A percentile compares a stretch with the other conserved stretches of the same genome.
These are phyloP conservation scores for Toxonevra muliebris DNA, from an alignment of 2,888 invertebrate species.

Conservation along the genomic window DNA sequence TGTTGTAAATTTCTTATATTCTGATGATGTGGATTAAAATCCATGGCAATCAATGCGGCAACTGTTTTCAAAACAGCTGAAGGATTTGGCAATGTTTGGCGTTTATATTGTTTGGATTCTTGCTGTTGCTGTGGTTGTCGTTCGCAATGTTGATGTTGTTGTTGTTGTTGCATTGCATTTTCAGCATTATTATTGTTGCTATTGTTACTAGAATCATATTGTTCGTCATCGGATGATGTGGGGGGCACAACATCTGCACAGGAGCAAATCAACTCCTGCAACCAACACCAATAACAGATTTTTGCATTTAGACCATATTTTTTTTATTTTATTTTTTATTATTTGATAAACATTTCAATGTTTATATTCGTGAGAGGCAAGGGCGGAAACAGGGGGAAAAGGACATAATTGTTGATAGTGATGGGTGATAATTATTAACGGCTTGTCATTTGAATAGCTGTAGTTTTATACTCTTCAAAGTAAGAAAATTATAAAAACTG, in stretches of 20 bases:
- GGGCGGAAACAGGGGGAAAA: constrained; percentile 20
- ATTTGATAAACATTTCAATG: constrained; percentile 35
- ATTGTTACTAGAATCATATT: constrained; percentile 47
- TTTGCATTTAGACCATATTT: constrained; percentile 55
- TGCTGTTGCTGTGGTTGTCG: constrained; percentile 9
- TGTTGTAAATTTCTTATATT: constrained; percentile 61
- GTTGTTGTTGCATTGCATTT: constrained; percentile 34
- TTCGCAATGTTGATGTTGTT: constrained; percentile 26
- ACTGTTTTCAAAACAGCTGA: constrained; percentile 61
- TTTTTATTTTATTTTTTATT: no score
- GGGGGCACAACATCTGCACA: constrained; percentile 70
- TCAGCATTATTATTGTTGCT: constrained; percentile 29
- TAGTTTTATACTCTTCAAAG: constrained; percentile 19
- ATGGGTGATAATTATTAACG: constrained; percentile 6
- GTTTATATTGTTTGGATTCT: constrained; percentile 33
- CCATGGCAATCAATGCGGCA: constrained; percentile 58
- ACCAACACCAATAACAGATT: constrained; percentile 69
- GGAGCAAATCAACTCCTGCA: constrained; percentile 75
- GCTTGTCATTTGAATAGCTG: constrained; percentile 41
- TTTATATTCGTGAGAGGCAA: constrained; percentile 30
- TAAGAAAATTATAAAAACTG: no score
- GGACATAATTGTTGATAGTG: constrained; percentile 14
- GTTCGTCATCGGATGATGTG: constrained; percentile 53
- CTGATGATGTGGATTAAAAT: constrained; percentile 66
- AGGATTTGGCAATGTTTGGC: constrained; percentile 55